These are phyloP conservation scores for Encarsia formosa DNA, from an alignment of 2,888 invertebrate species.

Conservation along the genomic window DNA sequence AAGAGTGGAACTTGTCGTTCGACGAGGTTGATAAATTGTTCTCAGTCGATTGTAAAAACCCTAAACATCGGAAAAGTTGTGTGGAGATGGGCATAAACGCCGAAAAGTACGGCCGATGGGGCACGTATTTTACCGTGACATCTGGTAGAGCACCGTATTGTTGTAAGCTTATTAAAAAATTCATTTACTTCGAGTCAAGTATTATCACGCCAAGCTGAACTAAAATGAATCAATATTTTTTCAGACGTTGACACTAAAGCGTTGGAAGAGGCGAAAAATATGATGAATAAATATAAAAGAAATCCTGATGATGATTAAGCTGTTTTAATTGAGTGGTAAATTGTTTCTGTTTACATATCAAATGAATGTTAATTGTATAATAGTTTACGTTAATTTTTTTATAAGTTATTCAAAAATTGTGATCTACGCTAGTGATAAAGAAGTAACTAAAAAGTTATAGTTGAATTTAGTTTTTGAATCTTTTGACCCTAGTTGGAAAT, in stretches of 20 bases:
- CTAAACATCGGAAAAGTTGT: conserved; percentile 39
- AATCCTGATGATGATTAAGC: no score
- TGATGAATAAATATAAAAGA: conserved; percentile 2
- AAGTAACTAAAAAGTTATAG: no score
- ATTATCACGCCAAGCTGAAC: no score
- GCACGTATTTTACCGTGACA: conserved; percentile 57
- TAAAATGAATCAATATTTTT: no score
- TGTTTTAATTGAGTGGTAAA: not conserved
- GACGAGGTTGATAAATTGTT: conserved; percentile 51
- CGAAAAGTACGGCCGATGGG: conserved; percentile 47
- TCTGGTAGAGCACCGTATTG: conserved; percentile 56
- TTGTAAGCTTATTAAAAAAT: conserved; percentile 48
- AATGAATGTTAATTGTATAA: no score
- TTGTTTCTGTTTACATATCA: no score
- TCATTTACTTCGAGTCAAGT: not conserved
- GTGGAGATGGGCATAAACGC: conserved; percentile 59
- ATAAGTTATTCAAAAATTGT: no score
- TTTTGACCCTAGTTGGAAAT: no score
- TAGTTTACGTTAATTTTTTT: no score
- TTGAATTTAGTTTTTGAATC: no score
- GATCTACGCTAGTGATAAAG: no score
- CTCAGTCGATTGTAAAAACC: conserved; percentile 28
- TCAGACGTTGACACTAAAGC: not conserved
- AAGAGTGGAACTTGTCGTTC: conserved; percentile 56
- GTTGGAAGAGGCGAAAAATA: conserved; percentile 1